Evolutionary conservation across 2,888 invertebrate genomes (phyloP).

Genomic region (Eupithecia abbreviata): DNA sequence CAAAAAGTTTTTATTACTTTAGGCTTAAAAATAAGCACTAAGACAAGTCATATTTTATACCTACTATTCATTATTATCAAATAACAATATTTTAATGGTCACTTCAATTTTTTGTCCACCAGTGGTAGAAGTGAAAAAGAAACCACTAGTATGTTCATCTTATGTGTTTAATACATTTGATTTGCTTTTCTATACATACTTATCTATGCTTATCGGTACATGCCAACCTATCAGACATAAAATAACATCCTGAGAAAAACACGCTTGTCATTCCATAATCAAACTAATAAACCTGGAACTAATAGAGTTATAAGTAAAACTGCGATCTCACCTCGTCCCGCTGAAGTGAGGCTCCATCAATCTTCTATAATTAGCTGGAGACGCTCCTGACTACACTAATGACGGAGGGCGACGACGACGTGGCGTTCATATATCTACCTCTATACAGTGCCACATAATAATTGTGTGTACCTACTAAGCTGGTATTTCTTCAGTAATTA

Average conservation of each 20-base stretch:
- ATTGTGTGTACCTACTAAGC: not conserved
- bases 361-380: conserved; percentile 76
- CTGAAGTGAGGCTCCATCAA: conserved; percentile 67
- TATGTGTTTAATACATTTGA: too few species aligned
- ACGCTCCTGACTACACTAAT: conserved; percentile 69
- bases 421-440: conserved; percentile 7
- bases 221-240: not conserved
- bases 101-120: too few species aligned
- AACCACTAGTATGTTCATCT: too few species aligned
- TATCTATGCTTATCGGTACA: too few species aligned
- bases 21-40: too few species aligned
- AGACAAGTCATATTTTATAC: too few species aligned
- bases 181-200: too few species aligned
- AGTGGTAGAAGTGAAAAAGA: too few species aligned
- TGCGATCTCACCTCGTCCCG: conserved; percentile 27
- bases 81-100: too few species aligned
- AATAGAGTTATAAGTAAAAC: conserved; percentile 36
- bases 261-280: not conserved
- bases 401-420: conserved; percentile 58
- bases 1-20: too few species aligned
- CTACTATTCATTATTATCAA: too few species aligned
- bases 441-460: not conserved
- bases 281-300: conserved; percentile 15
- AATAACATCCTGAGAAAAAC: not conserved
- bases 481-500: not conserved